Conservation (phyloP, 2,113 vertebrate species). For the Arizona elegans region DNA sequence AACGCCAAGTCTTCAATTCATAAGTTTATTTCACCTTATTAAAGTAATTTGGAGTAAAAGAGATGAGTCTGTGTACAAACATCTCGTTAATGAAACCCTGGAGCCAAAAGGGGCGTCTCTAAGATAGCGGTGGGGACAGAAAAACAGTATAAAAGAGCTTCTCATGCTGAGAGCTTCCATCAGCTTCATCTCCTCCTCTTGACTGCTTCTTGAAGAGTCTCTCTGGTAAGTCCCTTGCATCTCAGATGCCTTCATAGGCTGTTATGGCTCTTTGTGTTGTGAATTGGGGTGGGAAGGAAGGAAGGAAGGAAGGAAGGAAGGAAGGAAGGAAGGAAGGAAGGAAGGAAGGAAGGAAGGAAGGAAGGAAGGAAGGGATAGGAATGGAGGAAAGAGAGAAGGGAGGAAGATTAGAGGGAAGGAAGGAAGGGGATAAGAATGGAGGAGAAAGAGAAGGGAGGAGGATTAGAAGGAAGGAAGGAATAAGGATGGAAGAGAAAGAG, state of each 20-base stretch:
- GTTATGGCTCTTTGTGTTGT: background rate
- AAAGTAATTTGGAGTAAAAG: background rate
- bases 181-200: background rate
- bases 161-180: background rate
- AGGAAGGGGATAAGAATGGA: no score
- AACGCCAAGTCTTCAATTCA: background rate
- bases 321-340: no score
- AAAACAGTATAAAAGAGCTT: background rate
- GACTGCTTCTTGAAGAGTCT: background rate
- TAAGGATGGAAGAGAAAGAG: background rate
- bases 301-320: no score
- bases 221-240: background rate
- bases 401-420: no score
- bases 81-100: background rate
- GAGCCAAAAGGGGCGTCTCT: background rate
- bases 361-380: no score
- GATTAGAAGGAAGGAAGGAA: no score
- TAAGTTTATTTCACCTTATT: background rate
- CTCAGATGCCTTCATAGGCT: background rate
- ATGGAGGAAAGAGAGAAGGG: no score
- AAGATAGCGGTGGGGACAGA: background rate
- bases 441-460: no score
- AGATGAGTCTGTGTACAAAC: background rate
- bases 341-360: no score
- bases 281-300: background rate